A percentile compares a stretch with the other conserved stretches of the same genome.
phyloP scores from a whole-genome alignment of 1,140 invertebrate species.

The Teleopsis dalmanni region DNA sequence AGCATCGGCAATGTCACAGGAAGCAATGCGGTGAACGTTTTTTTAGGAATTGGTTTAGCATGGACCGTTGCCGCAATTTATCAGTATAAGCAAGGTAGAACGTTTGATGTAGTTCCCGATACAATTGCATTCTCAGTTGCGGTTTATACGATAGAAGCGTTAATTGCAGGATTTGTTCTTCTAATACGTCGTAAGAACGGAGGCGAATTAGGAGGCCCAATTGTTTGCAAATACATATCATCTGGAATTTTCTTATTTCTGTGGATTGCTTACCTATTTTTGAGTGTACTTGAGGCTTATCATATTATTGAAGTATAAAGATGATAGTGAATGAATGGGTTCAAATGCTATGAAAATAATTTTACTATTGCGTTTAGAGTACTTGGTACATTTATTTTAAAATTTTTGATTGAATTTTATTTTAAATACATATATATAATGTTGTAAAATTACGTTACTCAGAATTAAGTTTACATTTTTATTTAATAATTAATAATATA shows the following conservation, averaged over 20 bases:
- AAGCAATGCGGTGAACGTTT: conserved; percentile 85
- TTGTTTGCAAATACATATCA: neutral
- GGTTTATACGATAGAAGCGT: neutral
- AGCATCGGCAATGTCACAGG: conserved; percentile 90
- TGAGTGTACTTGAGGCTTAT: neutral
- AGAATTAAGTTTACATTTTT: too few species aligned
- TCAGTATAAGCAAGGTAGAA: conserved; percentile 49
- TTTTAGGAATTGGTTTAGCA: conserved; percentile 64
- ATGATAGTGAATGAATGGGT: too few species aligned
- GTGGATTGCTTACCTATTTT: neutral
- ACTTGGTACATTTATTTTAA: too few species aligned
- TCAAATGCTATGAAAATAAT: too few species aligned
- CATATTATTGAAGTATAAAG: neutral
- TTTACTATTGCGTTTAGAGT: too few species aligned
- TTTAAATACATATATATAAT: too few species aligned
- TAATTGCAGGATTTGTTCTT: neutral
- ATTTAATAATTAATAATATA: too few species aligned
- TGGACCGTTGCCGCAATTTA: conserved; percentile 69
- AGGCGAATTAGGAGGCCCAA: neutral
- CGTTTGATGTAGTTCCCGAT: conserved; percentile 47
- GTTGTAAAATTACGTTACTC: too few species aligned
- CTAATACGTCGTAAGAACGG: neutral
- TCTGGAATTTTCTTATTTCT: neutral
- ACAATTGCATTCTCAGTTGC: neutral
- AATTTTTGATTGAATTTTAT: too few species aligned